Evolutionary conservation across 2,888 invertebrate genomes (phyloP), one percentile per base, ranked within the genome.

Genomic region (Eristalis intricaria): DNA sequence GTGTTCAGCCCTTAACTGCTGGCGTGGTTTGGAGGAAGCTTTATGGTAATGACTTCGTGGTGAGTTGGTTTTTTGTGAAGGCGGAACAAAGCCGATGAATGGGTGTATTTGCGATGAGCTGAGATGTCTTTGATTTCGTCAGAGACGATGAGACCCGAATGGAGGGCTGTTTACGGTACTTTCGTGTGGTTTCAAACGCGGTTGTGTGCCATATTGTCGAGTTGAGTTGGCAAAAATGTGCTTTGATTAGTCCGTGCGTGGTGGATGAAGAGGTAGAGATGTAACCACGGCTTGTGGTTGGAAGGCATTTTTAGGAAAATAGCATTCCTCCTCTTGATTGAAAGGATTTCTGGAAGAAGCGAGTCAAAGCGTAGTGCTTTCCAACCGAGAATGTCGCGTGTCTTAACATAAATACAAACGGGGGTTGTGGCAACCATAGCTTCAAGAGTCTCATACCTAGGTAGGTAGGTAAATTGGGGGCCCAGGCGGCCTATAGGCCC

Each of bases 1-100:
- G 70, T 69, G 50, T 60, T 61, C 19, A 32, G 58, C 58, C 19
- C 29, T 15, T 13, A 66, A 82, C 35, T 79, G 19, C 13, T 38
- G 8, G 1, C 50, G 8, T 23, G 60, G 71, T 66, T 71, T 60
- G 70, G 70, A 56, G 35, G 23, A 50, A 50, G 50, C 50, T 26
- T 71, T 63, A 61, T 63, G 26, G 56, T n/a, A 38, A 68, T 61
- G 43, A 22, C n/a, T 50, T 69, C 23, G 15, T 43, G 69, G 56
- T 82, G 65, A 76, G 56, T 50, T 29, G 60, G 43, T 29, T 43
- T 26, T 10, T 50, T 50, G 38, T 13, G 13, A 13, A 38, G 50
- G n/a, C n/a, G 19, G 19, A 50, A 19, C 19, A 50, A 50, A 50
- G 50, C 19, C 19, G 19, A 50, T 50, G 19, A 19, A 50, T 50